Evolutionary conservation across 2,113 vertebrate genomes (phyloP), one percentile per base, ranked within the genome.

Genomic region (Pseudorhombus dupliciocellatus): DNA sequence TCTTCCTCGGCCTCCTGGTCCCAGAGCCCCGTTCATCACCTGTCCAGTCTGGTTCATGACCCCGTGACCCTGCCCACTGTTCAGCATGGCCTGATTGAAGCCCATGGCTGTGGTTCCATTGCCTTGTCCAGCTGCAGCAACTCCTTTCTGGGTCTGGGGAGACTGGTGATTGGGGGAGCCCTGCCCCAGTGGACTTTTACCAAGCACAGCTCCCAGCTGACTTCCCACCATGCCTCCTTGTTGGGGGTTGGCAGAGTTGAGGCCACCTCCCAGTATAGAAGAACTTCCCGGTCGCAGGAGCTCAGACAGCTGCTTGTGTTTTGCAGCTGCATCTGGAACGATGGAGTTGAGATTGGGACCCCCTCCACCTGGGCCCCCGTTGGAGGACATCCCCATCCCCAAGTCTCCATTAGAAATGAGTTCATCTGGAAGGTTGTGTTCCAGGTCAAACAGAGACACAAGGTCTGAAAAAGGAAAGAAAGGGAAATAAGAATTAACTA

Each of bases 361-460:
- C 22, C 84, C 90, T 51, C 88, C 88, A 28, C 87, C 83, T 46
- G 89, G 77, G 26, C 84, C 85, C 1, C 92, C 89, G 4, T 91
- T 92, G 1, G 90, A 90, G 37, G 92, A 67, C 86, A 93, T 94
- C 89, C 94, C 95, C 90, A 96, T 92, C 79, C 70, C 92, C 89
- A 97, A 83, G 81, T 98, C 97, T 79, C 93, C 97, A 80, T 98
- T 98, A 77, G 95, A 96, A 83, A 99, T 98, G 90, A 99, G 94
- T 87, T 99, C 97, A 90, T 99, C 97, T 1, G 97, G 97, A 89
- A 99, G 96, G 93, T 98, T 96, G 12, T 98, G 96, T 93, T 99
- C 97, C 93, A 99, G 93, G 91, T 98, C 96, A 90, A 98, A 97
- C 76, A 98, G 93, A 64, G 96, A 96, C 83, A 95, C 95, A n/a